A percentile compares a stretch with the other conserved stretches of the same genome.
Conservation (phyloP, 2,888 invertebrate genomes). For the Pachliopta kotzebuea region DNA sequence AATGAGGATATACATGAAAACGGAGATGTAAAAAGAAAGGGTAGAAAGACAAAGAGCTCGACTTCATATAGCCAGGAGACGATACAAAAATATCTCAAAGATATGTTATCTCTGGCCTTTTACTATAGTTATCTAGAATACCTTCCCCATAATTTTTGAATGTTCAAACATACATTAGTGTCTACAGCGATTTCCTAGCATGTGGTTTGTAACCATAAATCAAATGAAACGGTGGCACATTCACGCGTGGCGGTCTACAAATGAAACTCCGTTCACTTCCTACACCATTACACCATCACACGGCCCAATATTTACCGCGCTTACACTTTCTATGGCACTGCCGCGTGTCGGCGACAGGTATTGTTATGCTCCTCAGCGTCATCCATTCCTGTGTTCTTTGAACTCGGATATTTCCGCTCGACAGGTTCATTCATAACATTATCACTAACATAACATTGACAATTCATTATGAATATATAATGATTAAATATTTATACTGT, state of each 20-base stretch:
- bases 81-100: no score
- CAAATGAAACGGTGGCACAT: conserved; percentile 1
- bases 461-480: neutral
- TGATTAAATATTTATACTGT: neutral
- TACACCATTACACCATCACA: conserved; percentile 25
- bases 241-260: conserved; percentile 5
- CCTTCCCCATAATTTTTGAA: no score
- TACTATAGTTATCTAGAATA: no score
- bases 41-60: no score
- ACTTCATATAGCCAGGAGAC: no score
- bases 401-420: conserved; percentile 21
- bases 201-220: neutral
- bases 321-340: conserved; percentile 49
- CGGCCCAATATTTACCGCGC: conserved; percentile 34
- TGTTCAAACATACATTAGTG: no score
- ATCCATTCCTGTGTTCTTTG: conserved; percentile 27
- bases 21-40: no score
- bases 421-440: conserved; percentile 25
- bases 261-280: conserved; percentile 12
- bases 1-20: no score
- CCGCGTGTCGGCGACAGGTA: conserved; percentile 33
- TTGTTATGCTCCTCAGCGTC: conserved; percentile 28
- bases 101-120: no score
- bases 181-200: neutral
- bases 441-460: conserved; percentile 2